phyloP scores from a whole-genome alignment of 2,113 vertebrate genomes.

The Candoia aspera region DNA sequence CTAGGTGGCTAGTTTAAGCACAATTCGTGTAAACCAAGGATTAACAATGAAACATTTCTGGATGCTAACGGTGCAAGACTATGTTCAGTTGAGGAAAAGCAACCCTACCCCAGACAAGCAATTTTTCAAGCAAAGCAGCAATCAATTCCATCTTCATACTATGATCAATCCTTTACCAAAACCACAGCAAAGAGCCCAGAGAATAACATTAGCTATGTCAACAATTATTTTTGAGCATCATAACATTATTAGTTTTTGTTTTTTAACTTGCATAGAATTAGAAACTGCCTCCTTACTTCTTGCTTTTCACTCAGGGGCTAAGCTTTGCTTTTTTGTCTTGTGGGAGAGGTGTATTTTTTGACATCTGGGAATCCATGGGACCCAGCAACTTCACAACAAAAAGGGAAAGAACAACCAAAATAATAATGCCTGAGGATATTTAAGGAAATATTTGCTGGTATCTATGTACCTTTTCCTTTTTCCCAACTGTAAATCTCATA shows the following conservation, averaged over 20 bases:
- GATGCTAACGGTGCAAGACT: background rate
- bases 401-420: background rate
- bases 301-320: background rate
- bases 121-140: background rate
- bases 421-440: background rate
- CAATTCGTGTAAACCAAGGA: slow-evolving; percentile 30
- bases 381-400: background rate
- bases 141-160: background rate
- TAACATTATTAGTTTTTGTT: background rate
- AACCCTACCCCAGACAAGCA: background rate
- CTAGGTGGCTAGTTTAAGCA: slow-evolving; percentile 30
- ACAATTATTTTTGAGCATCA: background rate
- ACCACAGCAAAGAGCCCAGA: background rate
- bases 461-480: background rate
- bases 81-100: background rate
- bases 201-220: background rate
- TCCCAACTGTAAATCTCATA: background rate
- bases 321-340: background rate
- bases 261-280: background rate
- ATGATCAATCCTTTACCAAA: background rate
- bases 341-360: too few species aligned
- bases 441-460: background rate
- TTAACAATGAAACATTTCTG: background rate
- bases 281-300: background rate
- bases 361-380: background rate